phyloP scores from a whole-genome alignment of 2,888 invertebrate genomes.

The Drosophila hamatofila region DNA sequence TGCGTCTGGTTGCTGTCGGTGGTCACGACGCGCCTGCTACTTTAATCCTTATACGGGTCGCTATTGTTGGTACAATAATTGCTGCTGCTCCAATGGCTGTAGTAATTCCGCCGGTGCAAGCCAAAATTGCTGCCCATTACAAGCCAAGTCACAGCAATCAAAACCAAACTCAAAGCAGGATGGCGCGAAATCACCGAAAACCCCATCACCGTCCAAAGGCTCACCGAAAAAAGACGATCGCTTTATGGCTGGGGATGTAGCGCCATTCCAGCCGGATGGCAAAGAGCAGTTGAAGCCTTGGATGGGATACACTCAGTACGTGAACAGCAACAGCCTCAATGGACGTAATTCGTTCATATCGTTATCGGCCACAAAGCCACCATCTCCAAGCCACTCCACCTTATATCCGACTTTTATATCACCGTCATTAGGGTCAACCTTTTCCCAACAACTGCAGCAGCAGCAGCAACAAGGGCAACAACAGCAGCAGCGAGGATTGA shows the following conservation, averaged over 20 bases:
- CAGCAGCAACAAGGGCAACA: neutral
- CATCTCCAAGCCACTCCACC: neutral
- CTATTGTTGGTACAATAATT: conserved; percentile 44
- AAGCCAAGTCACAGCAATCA: neutral
- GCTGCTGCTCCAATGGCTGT: conserved; percentile 19
- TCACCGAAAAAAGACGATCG: neutral
- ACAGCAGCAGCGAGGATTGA: neutral
- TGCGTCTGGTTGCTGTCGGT: conserved; percentile 6
- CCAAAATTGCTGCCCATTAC: conserved; percentile 21
- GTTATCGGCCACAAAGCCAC: neutral
- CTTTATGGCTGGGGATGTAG: conserved; percentile 19
- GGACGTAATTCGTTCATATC: neutral
- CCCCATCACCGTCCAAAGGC: neutral
- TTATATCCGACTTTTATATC: conserved; percentile 1
- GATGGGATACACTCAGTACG: conserved; percentile 27
- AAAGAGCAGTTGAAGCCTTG: conserved; percentile 19
- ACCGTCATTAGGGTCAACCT: neutral
- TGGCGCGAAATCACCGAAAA: neutral
- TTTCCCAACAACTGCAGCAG: neutral
- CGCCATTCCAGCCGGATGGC: conserved; percentile 9
- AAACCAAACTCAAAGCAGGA: neutral
- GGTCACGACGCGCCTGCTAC: conserved; percentile 33
- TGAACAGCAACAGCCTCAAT: neutral
- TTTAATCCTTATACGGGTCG: conserved; percentile 58
- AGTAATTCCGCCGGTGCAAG: neutral